phyloP scores from a whole-genome alignment of 2,113 vertebrate genomes.

The Rhadina sibilatrix region DNA sequence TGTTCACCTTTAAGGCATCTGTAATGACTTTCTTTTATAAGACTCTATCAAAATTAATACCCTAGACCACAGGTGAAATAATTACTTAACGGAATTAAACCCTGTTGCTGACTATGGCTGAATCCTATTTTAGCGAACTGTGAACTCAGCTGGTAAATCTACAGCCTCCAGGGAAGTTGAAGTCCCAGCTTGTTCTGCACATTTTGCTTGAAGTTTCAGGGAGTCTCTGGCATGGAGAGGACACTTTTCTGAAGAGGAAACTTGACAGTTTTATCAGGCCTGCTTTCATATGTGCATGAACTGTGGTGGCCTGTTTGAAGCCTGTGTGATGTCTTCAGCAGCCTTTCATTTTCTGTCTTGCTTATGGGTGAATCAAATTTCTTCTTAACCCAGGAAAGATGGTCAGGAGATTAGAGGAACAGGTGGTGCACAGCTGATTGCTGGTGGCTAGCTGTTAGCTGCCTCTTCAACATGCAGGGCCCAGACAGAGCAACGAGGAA shows the following conservation, averaged over 20 bases:
- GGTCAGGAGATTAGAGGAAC: background rate
- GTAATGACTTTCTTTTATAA: constrained; percentile 35
- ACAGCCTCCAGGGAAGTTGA: background rate
- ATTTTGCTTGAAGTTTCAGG: background rate
- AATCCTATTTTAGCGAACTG: background rate
- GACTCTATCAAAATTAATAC: constrained; percentile 23
- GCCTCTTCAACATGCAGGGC: background rate
- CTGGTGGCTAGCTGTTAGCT: background rate
- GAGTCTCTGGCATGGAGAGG: background rate
- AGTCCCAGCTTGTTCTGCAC: background rate
- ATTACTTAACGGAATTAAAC: constrained; percentile 14
- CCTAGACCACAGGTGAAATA: constrained; percentile 20
- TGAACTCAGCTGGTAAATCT: background rate
- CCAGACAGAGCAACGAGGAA: background rate
- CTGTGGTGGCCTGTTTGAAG: background rate
- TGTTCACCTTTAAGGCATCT: background rate
- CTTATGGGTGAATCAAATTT: background rate
- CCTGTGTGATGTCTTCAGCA: background rate
- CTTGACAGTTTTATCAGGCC: background rate
- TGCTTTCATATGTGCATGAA: background rate
- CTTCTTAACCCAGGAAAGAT: background rate
- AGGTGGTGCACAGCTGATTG: constrained; percentile 50
- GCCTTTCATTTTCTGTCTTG: background rate
- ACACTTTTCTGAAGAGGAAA: background rate
- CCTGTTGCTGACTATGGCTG: background rate